Base-by-base conservation (phyloP, 2,113 vertebrate species). In the Verasper variegatus region DNA sequence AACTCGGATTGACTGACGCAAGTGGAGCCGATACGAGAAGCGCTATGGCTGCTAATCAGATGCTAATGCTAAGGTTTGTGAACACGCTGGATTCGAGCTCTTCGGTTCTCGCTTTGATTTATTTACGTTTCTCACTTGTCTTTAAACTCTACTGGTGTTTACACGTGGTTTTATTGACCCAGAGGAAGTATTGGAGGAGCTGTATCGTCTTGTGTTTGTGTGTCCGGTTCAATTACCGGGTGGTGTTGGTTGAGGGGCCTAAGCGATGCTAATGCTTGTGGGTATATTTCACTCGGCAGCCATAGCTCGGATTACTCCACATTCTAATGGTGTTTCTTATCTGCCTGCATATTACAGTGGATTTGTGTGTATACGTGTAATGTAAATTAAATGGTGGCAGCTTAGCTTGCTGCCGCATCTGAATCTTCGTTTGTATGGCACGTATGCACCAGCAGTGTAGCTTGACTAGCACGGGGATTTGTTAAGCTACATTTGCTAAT, bases 21-120 rank as follows among this genome's bases (percentile, higher is more conserved):
- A 21, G 40, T 68, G 35, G 82, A 64, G 62, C 87, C 83, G 87
- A 81, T 74, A 51, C 1, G 23, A 55, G 15, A 42, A 51, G 47
- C 18, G 26, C 56, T 64, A 24, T 68, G 57, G 1, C 27, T 70
- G 1, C 35, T 1, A 5, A 18, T 57, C 0, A 8, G 55, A 47
- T 49, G 83, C 83, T 88, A 80, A 81, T 5, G 71, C 84, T 83
- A 84, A 77, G 17, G 14, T 9, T 18, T 20, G 17, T n/a, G 4
- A 61, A 47, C 58, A 78, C 57, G 69, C 24, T 55, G 9, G 2
- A 24, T 47, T 51, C 61, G 0, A 9, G 0, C 0, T 18, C 6
- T 7, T 31, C 24, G 4, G 21, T 15, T 55, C 12, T 23, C 0
- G 0, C 2, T 2, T 1, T 6, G 0, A 11, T 49, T 49, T 6